Evolutionary conservation across 2,113 vertebrate genomes (phyloP), one percentile per base, ranked within the genome.

Genomic region (Ageneiosus marmoratus): DNA sequence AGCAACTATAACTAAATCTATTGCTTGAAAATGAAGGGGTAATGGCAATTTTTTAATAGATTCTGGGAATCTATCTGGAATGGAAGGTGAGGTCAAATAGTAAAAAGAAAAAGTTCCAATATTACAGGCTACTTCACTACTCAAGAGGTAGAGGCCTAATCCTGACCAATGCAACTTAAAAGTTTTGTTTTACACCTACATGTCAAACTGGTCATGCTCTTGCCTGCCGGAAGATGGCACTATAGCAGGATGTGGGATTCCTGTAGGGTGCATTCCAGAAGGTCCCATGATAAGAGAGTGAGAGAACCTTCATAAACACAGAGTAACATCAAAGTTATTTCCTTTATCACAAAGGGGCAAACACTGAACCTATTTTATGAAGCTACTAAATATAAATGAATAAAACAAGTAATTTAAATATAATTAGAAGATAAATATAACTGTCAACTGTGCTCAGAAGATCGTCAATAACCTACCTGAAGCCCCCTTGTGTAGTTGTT

Each of bases 181-280:
- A 20, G 10, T 55, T 58, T 58, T 86, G 10, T 92, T 93, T 94
- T 87, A 94, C 94, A 83, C 82, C 16, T 92, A 99, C 95, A 98
- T 92, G 88, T 99, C 97, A 46, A 96, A 98, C 80, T 97, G 95
- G 44, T 98, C 96, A 56, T 97, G 94, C 79, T 98, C 97, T 89
- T 97, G 97, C 92, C 98, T 99, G 89, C 96, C 96, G 60, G 97
- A 93, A 86, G 96, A 91, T 87, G 97, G 97, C 91, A 98, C 95
- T 81, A 99, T 98, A 84, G 97, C 97, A 0, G 97, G 96, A 89
- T 99, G 98, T 0, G 97, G 97, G 93, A 99, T 98, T 88, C 97
- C 97, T 0, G 98, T 96, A 3, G 97, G 95, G 89, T 99, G 98
- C 94, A 99, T 97, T 80, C 97, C 93, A 0, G 93, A 93, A 0